Conservation (phyloP, 2,888 invertebrate species). For the Dryobota labecula region DNA sequence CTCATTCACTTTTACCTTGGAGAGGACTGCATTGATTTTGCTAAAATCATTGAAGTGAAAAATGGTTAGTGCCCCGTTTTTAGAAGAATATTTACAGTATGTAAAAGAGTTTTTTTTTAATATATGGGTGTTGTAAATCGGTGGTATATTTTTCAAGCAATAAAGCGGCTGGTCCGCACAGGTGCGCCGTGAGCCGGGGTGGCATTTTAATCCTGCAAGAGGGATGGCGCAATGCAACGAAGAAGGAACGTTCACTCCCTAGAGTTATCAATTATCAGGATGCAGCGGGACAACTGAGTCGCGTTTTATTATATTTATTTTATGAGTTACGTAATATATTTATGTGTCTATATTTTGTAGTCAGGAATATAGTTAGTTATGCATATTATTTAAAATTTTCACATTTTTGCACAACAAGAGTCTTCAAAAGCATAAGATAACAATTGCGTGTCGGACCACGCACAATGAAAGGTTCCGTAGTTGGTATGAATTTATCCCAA, state of each 20-base stretch:
- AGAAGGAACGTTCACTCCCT: conserved; percentile 66
- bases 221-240: conserved; percentile 70
- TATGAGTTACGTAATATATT: conserved; percentile 9
- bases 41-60: conserved; percentile 41
- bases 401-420: no score
- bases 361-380: neutral
- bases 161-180: conserved; percentile 72
- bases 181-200: conserved; percentile 69
- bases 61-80: conserved; percentile 21
- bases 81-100: conserved; percentile 28
- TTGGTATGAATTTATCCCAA: no score
- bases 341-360: neutral
- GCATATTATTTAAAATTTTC: no score
- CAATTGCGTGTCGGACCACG: no score
- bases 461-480: no score
- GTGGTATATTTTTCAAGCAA: conserved; percentile 60
- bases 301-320: conserved; percentile 27
- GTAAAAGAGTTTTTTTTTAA: conserved; percentile 31
- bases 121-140: conserved; percentile 25
- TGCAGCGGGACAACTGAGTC: conserved; percentile 33
- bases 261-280: conserved; percentile 71
- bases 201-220: conserved; percentile 78
- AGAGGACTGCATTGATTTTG: conserved; percentile 54
- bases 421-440: no score
- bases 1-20: conserved; percentile 66